phyloP scores from a whole-genome alignment of 2,888 invertebrate genomes.

The Eutolmus rufibarbis region DNA sequence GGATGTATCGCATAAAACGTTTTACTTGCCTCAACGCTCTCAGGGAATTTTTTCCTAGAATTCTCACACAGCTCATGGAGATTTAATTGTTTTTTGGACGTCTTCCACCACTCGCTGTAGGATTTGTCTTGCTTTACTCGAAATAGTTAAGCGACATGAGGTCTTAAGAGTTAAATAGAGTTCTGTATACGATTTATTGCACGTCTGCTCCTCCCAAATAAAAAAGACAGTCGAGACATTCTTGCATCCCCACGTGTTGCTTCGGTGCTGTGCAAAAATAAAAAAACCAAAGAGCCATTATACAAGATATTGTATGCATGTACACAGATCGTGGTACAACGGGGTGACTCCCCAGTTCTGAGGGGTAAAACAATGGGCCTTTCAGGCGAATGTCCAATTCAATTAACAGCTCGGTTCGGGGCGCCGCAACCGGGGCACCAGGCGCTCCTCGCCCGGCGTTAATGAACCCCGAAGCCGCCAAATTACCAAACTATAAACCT shows the following conservation, averaged over 20 bases:
- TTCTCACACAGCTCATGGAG: background rate
- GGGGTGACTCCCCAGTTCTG: background rate
- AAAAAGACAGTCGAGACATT: background rate
- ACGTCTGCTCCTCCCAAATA: background rate
- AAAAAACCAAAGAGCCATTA: background rate
- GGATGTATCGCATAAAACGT: too few species aligned
- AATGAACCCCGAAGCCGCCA: slow-evolving; percentile 28
- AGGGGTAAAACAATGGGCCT: background rate
- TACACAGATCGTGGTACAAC: background rate
- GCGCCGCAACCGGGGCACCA: background rate
- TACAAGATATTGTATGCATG: background rate
- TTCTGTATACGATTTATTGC: background rate
- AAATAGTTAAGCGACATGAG: background rate
- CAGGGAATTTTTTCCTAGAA: background rate
- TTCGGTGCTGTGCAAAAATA: background rate
- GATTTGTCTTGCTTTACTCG: background rate
- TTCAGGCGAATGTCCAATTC: background rate
- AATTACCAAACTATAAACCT: slow-evolving; percentile 37
- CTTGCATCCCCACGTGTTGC: background rate
- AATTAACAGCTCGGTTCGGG: background rate
- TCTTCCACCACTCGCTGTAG: background rate
- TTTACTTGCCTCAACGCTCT: background rate
- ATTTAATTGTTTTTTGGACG: background rate
- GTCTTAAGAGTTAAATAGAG: background rate
- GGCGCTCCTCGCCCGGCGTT: background rate